Conservation (phyloP, 2,113 vertebrate species). For the Pelecanoides urinatrix region DNA sequence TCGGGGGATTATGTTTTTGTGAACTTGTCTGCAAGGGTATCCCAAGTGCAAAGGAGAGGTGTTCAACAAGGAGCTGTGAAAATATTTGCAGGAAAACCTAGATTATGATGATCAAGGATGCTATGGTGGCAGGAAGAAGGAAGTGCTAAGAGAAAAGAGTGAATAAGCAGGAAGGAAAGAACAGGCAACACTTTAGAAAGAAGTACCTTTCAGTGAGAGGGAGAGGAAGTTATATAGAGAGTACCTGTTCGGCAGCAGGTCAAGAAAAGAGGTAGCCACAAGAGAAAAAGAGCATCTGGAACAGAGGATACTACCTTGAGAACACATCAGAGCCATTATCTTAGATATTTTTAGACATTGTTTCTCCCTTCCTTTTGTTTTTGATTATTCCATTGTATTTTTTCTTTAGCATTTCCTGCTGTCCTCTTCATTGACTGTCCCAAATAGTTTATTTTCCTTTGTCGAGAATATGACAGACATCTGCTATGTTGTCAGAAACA, state of each 20-base stretch:
- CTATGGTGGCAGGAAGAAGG: neutral
- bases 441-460: neutral
- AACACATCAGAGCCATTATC: neutral
- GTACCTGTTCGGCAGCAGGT: neutral
- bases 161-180: neutral
- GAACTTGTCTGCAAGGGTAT: neutral
- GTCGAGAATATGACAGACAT: neutral
- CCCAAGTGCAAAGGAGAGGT: neutral
- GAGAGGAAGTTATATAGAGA: neutral
- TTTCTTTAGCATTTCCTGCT: neutral
- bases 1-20: neutral
- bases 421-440: neutral
- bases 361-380: neutral
- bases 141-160: neutral
- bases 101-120: neutral
- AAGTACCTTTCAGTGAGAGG: neutral
- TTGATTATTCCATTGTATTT: neutral
- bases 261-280: neutral
- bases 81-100: neutral
- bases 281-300: neutral
- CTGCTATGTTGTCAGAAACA: neutral
- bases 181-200: neutral
- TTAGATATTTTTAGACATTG: neutral
- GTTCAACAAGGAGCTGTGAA: neutral
- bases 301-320: neutral